Evolutionary conservation across 2,113 vertebrate species (phyloP), one percentile per base, ranked within the genome.

Genomic region (Coptodon rendalli): DNA sequence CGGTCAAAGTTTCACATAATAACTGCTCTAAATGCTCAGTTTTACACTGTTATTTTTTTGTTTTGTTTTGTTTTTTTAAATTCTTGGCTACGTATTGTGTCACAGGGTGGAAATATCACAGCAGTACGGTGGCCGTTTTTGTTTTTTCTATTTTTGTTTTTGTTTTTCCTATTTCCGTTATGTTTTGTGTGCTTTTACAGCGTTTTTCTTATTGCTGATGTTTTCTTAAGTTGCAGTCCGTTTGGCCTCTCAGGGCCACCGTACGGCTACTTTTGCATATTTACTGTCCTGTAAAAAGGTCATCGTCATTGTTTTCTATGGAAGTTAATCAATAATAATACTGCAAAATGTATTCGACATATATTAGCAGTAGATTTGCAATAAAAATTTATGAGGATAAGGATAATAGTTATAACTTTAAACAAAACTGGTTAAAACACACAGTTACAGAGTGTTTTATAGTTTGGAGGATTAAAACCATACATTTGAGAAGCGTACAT

Each of bases 21-120:
- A 38, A 71, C n/a, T 16, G 66, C n/a, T 43, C n/a, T 71, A 71
- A 71, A 43, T 22, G 38, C 66, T 71, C n/a, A 40, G 38, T 45
- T 71, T 71, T 24, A 1, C 38, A 71, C 38, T 0, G 5, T 71
- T 61, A 34, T 61, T 34, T 19, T 57, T 71, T 63, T 63, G 6
- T 63, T 36, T 34, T 31, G 27, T 19, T 34, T 34, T 11, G 9
- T 27, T 24, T 9, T 4, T 27, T 16, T 27, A 0, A 4, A 16
- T 43, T 17, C 38, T 45, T 45, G 22, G 13, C 7, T 73, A 24
- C 1, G 5, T 45, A 16, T 24, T 43, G 12, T 16, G 66, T 71
- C n/a, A 45, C 13, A 45, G 38, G 16, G 38, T 43, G 38, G 66
- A 43, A 6, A 45, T 4, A 73, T 73, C 3, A 43, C 38, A 16